Evolutionary conservation across 2,797 vertebrate genomes (phyloP).

Genomic region (Vultur gryphus): DNA sequence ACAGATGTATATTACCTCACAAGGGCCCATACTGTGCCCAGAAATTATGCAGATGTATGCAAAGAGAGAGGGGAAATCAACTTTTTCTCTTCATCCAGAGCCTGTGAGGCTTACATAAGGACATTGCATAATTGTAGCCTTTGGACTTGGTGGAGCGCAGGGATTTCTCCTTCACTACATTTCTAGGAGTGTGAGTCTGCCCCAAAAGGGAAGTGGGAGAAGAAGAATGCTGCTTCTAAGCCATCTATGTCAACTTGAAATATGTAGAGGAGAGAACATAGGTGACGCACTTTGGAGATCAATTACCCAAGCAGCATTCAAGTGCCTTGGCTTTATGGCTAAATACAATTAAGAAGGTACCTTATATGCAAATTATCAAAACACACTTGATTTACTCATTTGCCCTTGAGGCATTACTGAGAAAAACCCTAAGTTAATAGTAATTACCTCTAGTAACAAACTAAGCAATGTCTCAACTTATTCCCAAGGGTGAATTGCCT

Average conservation of each 20-base stretch:
- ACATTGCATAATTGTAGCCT: neutral
- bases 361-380: conserved; percentile 53
- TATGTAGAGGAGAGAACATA: neutral
- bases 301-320: neutral
- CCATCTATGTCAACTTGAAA: neutral
- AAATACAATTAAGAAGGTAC: conserved; percentile 33
- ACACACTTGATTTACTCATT: conserved; percentile 32
- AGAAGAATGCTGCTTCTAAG: neutral
- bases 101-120: neutral
- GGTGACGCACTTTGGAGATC: neutral
- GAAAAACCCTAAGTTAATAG: conserved; percentile 9
- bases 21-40: neutral
- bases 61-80: neutral
- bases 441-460: conserved; percentile 14
- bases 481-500: neutral
- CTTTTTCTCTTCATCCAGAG: neutral
- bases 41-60: conserved; percentile 6
- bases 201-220: neutral
- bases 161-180: neutral
- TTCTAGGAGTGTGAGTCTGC: neutral
- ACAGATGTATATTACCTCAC: neutral
- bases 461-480: neutral
- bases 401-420: conserved; percentile 17
- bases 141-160: neutral
- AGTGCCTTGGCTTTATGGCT: neutral